phyloP scores from a whole-genome alignment of 2,888 invertebrate genomes.

The Drosophila aldrichi region DNA sequence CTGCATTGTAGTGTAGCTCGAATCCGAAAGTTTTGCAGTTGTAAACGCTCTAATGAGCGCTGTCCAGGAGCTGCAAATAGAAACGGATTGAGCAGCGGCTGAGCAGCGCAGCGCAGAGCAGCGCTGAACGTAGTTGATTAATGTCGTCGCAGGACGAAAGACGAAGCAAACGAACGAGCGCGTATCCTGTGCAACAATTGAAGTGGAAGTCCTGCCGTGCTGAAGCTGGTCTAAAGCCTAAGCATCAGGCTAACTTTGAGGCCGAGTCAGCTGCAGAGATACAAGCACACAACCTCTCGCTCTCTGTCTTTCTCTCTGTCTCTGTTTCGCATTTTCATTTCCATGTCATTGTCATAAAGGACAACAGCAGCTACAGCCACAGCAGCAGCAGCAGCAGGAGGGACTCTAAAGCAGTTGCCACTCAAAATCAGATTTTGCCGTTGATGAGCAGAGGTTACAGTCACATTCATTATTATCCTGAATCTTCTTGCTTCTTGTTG shows the following conservation, averaged over 20 bases:
- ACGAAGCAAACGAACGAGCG: background rate
- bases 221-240: background rate
- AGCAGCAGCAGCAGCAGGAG: slow-evolving; percentile 24
- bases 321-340: slow-evolving; percentile 37
- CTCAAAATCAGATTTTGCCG: slow-evolving; percentile 61
- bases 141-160: slow-evolving; percentile 65
- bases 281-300: background rate
- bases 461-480: slow-evolving; percentile 54
- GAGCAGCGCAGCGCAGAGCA: slow-evolving; percentile 1
- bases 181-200: slow-evolving; percentile 27
- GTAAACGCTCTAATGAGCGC: slow-evolving; percentile 25
- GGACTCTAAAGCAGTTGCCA: slow-evolving; percentile 38
- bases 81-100: slow-evolving; percentile 3
- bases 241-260: slow-evolving; percentile 16
- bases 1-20: background rate
- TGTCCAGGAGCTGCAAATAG: slow-evolving; percentile 13
- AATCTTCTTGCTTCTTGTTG: slow-evolving; percentile 4
- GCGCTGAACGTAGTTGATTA: slow-evolving; percentile 55
- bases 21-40: slow-evolving; percentile 11
- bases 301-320: background rate
- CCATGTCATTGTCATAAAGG: slow-evolving; percentile 73
- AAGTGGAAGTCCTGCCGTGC: slow-evolving; percentile 38
- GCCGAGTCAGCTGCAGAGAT: slow-evolving; percentile 38
- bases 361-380: slow-evolving; percentile 26
- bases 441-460: slow-evolving; percentile 25